Evolutionary conservation across 1,140 invertebrate species (phyloP), one percentile per base, ranked within the genome.

Genomic region (Aphelinus atriplicis): DNA sequence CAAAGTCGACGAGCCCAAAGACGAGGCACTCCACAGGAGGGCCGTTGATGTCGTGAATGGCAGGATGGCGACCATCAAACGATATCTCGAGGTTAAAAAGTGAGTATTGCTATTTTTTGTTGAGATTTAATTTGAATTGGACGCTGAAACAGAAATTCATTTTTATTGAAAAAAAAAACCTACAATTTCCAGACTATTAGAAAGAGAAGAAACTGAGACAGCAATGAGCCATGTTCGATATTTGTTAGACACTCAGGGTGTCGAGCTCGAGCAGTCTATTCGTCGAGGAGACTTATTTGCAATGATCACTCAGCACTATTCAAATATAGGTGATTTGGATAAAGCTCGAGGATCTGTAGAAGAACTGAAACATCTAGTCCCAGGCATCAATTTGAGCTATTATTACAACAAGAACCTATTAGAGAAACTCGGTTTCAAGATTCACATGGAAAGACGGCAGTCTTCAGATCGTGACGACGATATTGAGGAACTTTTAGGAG

Each of bases 61-160:
- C 6, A 88, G 91, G 71, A 89, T 91, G 63, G 81, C 86, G 0
- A 88, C 88, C 1, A 90, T 93, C 0, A 92, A 90, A 81, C 89
- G 88, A 75, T 92, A 92, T 78, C 79, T 93, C 7, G 92, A 93
- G 73, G 90, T 92, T 73, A 90, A 91, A 84, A 88, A 85, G 89
- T 89, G 83, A 73, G 71, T 79, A 1, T 58, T 60, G 43, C 7
- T 60, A 42, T 26, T 42, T 2, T 60, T 1, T 47, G 2, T 48
- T 48, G 46, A 63, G 48, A 51, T 42, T 26, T 26, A 42, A 7
- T 51, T 60, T 26, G 4, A 69, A n/a, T 64, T 45, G 72, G 3
- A 73, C 46, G 51, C 7, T 5, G 10, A 43, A 57, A 70, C 26
- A 65, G n/a, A 53, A 51, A n/a, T 9, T 62, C 58, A 51, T 45